Conservation (phyloP, 2,888 invertebrate species). For the Trichogramma evanescens region DNA sequence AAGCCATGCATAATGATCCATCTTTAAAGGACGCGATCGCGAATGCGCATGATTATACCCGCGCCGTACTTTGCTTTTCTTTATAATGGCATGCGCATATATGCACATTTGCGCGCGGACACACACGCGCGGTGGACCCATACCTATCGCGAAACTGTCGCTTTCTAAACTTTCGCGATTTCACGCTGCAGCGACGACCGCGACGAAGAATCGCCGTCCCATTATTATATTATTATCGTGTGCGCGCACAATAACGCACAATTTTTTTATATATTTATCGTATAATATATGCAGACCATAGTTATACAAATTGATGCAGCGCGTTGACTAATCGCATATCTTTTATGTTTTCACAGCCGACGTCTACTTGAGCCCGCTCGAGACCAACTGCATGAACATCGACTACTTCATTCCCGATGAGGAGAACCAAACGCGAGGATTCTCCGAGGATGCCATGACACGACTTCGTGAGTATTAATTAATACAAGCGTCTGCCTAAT, state of each 20-base stretch:
- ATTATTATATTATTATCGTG: not conserved
- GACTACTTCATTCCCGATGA: slow-evolving; percentile 90
- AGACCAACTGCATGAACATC: slow-evolving; percentile 90
- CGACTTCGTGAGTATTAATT: slow-evolving; percentile 61
- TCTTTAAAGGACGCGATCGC: too few species aligned
- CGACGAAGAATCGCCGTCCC: not conserved
- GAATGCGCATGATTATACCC: too few species aligned
- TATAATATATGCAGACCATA: too few species aligned
- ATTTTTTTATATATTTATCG: too few species aligned
- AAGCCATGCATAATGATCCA: too few species aligned
- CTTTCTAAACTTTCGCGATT: slow-evolving; percentile 13
- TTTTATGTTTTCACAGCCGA: slow-evolving; percentile 56
- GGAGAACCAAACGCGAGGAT: slow-evolving; percentile 71
- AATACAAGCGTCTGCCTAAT: too few species aligned
- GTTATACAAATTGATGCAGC: too few species aligned
- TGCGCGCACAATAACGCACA: too few species aligned
- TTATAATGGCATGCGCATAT: too few species aligned
- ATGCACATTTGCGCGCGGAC: too few species aligned
- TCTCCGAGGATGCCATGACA: slow-evolving; percentile 78
- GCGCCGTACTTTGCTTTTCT: too few species aligned
- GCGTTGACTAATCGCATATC: not conserved
- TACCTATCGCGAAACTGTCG: not conserved
- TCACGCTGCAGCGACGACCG: not conserved
- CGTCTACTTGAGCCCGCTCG: slow-evolving; percentile 84
- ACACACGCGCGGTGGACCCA: too few species aligned